Evolutionary conservation across 64 coral and sea anemone genomes (phyloP), one percentile per base, ranked within the genome.

Genomic region (Actinia equina): DNA sequence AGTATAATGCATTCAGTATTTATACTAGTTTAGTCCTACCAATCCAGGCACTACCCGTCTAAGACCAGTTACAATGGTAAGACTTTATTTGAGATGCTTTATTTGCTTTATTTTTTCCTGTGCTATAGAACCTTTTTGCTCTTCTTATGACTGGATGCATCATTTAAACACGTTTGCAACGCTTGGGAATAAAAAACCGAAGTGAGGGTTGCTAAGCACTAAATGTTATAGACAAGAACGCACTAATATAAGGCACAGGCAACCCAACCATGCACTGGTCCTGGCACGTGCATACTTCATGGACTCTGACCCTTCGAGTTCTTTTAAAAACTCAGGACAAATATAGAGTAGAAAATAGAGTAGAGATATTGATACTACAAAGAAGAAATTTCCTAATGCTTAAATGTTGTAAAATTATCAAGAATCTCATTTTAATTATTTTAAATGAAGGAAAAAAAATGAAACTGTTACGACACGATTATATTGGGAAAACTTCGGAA

Each of bases 271-370:
- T 79, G 81, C 59, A 42, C 26, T 58, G 44, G 67, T 82, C 20
- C 70, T 44, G 43, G 84, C 83, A 91, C 85, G 55, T 44, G 49
- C 30, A 37, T 37, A 37, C 85, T 20, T 5, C 3, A 46, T 79
- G 78, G 78, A 81, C 78, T 81, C 22, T 81, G 22, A 81, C 78
- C 78, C 17, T 81, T 46, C 5, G 22, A n/a, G n/a, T 74, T 65
- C n/a, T 30, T 41, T 41, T 74, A 1, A 25, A 74, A 13, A 41
- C 2, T 37, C 1, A 37, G 41, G 25, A 30, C 22, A 13, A 30
- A 41, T 41, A n/a, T n/a, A n/a, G n/a, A n/a, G n/a, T n/a, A n/a
- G n/a, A n/a, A n/a, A n/a, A 71, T 65, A 65, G 18, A 65, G 62
- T 22, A 65, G 22, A 65, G 62, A 65, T n/a, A 65, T 65, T 19